Percentiles rank a stretch among this genome's conserved stretches.
Evolutionary conservation across 1,140 invertebrate genomes (phyloP).

Genomic region (Rhagoletis pomonella): DNA sequence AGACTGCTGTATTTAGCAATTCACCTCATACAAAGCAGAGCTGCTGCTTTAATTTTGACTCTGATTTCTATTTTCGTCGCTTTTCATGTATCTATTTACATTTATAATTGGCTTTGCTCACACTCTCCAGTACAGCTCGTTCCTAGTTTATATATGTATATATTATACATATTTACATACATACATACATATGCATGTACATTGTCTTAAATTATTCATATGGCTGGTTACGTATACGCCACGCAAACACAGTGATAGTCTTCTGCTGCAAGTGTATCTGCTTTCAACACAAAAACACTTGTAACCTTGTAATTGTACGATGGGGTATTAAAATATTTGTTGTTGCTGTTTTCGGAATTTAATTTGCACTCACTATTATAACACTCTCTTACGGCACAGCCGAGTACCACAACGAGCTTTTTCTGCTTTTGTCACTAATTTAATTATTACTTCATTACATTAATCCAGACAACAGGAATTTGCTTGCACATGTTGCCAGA

Average conservation of each 20-base stretch:
- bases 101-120: neutral
- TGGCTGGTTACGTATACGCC: constrained; percentile 33
- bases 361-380: neutral
- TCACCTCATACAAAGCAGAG: no score
- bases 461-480: neutral
- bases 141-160: neutral
- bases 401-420: neutral
- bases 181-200: neutral
- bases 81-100: no score
- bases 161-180: neutral
- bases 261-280: neutral
- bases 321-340: neutral
- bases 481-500: neutral
- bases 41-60: no score
- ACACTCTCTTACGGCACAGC: no score
- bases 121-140: neutral
- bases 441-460: neutral
- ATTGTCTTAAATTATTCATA: constrained; percentile 25
- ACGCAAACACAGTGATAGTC: neutral
- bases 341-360: neutral
- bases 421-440: constrained; percentile 1
- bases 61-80: no score
- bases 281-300: neutral
- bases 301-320: neutral
- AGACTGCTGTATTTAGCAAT: no score